Evolutionary conservation across 2,888 invertebrate species (phyloP).

Genomic region (Capitulum mitella): DNA sequence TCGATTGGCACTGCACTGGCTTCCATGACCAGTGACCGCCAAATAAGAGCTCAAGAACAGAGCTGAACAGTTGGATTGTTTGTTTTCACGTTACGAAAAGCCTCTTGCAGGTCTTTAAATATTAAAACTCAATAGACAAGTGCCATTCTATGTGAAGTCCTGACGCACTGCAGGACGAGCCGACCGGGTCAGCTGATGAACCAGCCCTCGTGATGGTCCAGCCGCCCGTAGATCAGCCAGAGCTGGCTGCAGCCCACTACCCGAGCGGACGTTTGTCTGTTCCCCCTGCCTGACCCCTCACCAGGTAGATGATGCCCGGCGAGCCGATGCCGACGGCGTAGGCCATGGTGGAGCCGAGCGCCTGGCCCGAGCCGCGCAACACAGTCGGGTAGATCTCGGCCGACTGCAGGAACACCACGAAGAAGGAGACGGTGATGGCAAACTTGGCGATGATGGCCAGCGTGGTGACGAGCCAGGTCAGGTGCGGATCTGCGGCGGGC

Average conservation of each 20-base stretch:
- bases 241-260: no score
- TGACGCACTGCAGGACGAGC: no score
- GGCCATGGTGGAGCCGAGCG: slow-evolving; percentile 53
- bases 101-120: neutral
- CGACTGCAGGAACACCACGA: slow-evolving; percentile 54
- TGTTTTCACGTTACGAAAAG: neutral
- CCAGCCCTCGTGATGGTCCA: no score
- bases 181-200: no score
- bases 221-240: no score
- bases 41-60: neutral
- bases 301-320: slow-evolving; percentile 56
- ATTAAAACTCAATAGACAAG: neutral
- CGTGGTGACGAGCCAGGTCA: slow-evolving; percentile 34
- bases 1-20: slow-evolving; percentile 30
- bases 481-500: neutral
- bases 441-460: slow-evolving; percentile 37
- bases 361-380: slow-evolving; percentile 57
- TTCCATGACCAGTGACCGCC: neutral
- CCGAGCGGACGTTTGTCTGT: no score
- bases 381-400: slow-evolving; percentile 62
- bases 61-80: neutral
- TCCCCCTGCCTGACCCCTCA: slow-evolving; percentile 39
- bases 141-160: no score
- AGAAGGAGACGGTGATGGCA: slow-evolving; percentile 50
- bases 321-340: slow-evolving; percentile 52